Base-by-base conservation (phyloP, 2,113 vertebrate genomes). In the Albula goreensis region DNA sequence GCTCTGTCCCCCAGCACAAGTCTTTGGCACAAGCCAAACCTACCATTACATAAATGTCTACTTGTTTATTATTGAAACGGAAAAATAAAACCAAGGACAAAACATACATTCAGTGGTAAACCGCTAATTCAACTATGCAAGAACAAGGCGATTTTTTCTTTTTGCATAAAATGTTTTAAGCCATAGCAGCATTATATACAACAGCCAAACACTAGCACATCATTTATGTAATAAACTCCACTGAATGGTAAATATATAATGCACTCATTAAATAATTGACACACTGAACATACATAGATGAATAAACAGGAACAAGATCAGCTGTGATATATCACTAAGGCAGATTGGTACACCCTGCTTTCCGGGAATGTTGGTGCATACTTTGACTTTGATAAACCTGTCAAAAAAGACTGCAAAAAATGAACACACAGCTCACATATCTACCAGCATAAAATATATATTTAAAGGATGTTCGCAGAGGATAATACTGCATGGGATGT, bases 41-140 rank as follows among this genome's bases (percentile, higher is more conserved):
- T 79, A 52, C 84, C 50, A 78, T 15, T 77, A 79, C 17, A 49
- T 50, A 78, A 52, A 51, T 22, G 7, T 60, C 31, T n/a, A 50
- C 51, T 60, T 31, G 19, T 79, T 85, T 77, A 4, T 22, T 85
- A 51, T 41, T 57, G 25, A 51, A 17, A 57, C 57, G 51, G 56
- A 53, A 85, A 31, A 57, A 85, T 77, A 11, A 51, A 56, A 78
- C 53, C 74, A 85, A 85, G 83, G 83, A 78, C 83, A 85, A 78
- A 78, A 22, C 53, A 85, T 50, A 79, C 17, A 70, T 17, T 70
- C 63, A 70, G 63, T 70, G 63, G 63, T 22, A 70, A 70, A 7
- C 19, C 10, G 22, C 70, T 31, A n/a, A 74, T 5, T 74, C 70
- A 74, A 31, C 25, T 25, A 74, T 74, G 70, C 70, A 74, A 41